Percentiles rank a stretch among this genome's conserved stretches.
These are phyloP conservation scores for Mya arenaria DNA, from an alignment of 1,140 invertebrate species.

Conservation along the genomic window DNA sequence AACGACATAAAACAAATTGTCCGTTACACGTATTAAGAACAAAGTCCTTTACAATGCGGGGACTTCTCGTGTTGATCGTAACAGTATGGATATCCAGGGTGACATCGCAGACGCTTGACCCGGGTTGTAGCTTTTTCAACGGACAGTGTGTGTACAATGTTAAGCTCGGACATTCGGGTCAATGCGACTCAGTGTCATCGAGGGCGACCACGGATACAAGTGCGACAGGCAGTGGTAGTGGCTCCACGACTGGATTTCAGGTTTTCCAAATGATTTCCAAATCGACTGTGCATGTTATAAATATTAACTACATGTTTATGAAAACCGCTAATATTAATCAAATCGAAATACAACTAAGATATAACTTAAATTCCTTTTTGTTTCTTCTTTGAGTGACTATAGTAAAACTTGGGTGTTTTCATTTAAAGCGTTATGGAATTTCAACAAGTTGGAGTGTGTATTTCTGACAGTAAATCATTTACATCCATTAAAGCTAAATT, in stretches of 20 bases:
- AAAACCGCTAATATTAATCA: not conserved
- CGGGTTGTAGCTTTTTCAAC: slow-evolving; percentile 68
- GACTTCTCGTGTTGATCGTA: too few species aligned
- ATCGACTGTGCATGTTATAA: not conserved
- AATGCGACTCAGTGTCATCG: slow-evolving; percentile 43
- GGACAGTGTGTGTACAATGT: slow-evolving; percentile 69
- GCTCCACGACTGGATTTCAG: slow-evolving; percentile 19
- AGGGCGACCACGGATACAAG: not conserved
- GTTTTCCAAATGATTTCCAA: not conserved
- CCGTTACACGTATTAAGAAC: too few species aligned
- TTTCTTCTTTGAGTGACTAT: not conserved
- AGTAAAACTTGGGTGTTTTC: not conserved
- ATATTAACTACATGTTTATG: not conserved
- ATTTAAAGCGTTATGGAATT: not conserved
- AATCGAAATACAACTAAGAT: not conserved
- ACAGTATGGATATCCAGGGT: too few species aligned
- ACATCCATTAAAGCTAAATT: not conserved
- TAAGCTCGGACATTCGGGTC: slow-evolving; percentile 57
- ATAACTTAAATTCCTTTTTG: too few species aligned
- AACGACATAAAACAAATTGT: too few species aligned
- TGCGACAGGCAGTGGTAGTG: not conserved
- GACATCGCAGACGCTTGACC: slow-evolving; percentile 39
- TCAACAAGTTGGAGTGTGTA: not conserved
- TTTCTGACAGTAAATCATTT: not conserved
- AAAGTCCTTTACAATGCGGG: too few species aligned